phyloP scores from a whole-genome alignment of 2,113 vertebrate species.

The Apus apus region DNA sequence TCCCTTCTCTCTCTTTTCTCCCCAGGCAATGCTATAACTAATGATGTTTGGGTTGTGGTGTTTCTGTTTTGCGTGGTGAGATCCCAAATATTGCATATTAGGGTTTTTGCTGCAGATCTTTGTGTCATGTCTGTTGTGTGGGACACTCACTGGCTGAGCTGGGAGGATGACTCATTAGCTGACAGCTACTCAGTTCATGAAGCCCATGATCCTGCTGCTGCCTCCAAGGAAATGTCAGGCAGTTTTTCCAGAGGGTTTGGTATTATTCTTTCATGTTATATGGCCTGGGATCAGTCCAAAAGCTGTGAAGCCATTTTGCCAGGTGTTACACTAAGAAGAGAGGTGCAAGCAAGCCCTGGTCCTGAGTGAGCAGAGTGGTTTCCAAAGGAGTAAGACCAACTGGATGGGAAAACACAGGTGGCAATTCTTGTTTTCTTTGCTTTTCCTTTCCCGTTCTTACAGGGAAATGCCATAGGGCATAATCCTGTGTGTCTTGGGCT shows the following conservation, averaged over 20 bases:
- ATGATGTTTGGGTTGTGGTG: not conserved
- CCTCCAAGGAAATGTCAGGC: not conserved
- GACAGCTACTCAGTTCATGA: not conserved
- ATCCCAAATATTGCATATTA: accelerated
- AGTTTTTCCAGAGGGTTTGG: not conserved
- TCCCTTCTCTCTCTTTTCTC: not conserved
- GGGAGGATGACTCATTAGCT: not conserved
- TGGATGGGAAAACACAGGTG: not conserved
- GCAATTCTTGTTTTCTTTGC: not conserved
- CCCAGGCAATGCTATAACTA: not conserved
- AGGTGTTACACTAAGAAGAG: not conserved
- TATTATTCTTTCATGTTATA: accelerated
- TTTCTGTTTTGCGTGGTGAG: not conserved
- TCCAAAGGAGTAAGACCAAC: not conserved
- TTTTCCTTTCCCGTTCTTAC: not conserved
- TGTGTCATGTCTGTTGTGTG: not conserved
- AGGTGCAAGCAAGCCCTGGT: accelerated
- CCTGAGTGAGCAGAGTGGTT: not conserved
- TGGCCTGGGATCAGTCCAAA: not conserved
- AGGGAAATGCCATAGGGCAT: not conserved
- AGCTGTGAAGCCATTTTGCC: accelerated
- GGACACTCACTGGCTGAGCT: not conserved
- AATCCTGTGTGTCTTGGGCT: not conserved
- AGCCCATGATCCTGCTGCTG: not conserved
- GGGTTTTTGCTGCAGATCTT: not conserved